A percentile compares a stretch with the other conserved stretches of the same genome.
Evolutionary conservation across 2,888 invertebrate species (phyloP).

Genomic region (Muscina levida): DNA sequence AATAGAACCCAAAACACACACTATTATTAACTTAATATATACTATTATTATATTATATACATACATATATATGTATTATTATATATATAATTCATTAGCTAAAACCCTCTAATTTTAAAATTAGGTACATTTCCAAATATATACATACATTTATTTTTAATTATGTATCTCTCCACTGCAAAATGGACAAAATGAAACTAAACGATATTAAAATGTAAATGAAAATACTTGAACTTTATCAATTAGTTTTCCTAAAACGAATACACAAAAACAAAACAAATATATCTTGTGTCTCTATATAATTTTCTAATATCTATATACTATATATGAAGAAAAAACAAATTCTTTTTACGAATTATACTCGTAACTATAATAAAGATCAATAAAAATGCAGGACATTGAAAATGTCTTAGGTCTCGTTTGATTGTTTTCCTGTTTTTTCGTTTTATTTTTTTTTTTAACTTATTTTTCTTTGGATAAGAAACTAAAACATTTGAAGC

Average conservation of each 20-base stretch:
- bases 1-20: conserved; percentile 19
- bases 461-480: too few relatives aligned
- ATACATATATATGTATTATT: conserved; percentile 29
- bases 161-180: conserved; percentile 52
- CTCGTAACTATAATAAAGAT: background rate
- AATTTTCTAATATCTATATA: conserved; percentile 35
- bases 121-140: conserved; percentile 65
- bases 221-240: background rate
- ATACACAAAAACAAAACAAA: conserved; percentile 28
- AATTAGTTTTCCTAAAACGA: conserved; percentile 52
- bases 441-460: conserved; percentile 49
- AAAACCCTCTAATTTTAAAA: conserved; percentile 52
- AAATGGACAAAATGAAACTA: conserved; percentile 31
- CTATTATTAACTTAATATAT: conserved; percentile 35
- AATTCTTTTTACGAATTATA: conserved; percentile 52
- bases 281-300: background rate
- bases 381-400: conserved; percentile 52
- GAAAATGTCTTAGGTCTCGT: conserved; percentile 55
- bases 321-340: conserved; percentile 16
- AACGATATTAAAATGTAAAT: background rate
- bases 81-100: conserved; percentile 55
- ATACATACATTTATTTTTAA: conserved; percentile 50
- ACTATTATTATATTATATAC: conserved; percentile 13
- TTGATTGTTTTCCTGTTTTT: conserved; percentile 7
- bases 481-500: conserved; percentile 60